Conservation (phyloP, 2,113 vertebrate species). For the human region GRCh38 chr15:83340001-83340500, state of each 20-base stretch:
- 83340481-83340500: no score
- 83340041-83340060: background rate
- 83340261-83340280: background rate
- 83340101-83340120: background rate
- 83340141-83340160: background rate
- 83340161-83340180: background rate
- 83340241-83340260: background rate
- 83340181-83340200: background rate
- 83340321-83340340: background rate
- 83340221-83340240: background rate
- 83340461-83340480: background rate
- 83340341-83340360: background rate
- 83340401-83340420: background rate
- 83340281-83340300: background rate
- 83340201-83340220: background rate
- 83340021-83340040: background rate
- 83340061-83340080: background rate
- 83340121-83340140: background rate
- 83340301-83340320: background rate
- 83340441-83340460: background rate
- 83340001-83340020: background rate
- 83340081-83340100: background rate
- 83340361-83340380: background rate
- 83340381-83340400: background rate
- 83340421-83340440: background rate